These are phyloP conservation scores for Leptura quadrifasciata DNA, from an alignment of 2,888 invertebrate species.

Conservation along the genomic window DNA sequence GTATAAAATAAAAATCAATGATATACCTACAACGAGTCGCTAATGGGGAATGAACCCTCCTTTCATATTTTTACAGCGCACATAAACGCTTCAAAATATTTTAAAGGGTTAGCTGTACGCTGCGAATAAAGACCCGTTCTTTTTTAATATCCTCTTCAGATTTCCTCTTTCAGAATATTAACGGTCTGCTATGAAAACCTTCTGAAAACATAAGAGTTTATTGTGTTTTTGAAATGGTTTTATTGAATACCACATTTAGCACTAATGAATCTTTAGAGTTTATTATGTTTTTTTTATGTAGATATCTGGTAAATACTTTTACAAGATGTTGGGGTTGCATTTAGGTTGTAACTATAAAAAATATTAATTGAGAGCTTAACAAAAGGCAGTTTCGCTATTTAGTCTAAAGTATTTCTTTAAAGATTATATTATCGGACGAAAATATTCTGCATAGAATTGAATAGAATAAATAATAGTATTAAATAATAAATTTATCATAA, in stretches of 20 bases:
- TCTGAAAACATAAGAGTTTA: constrained; percentile 24
- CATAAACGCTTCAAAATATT: constrained; percentile 37
- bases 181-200: constrained; percentile 28
- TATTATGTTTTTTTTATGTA: constrained; percentile 9
- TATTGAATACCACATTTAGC: constrained; percentile 24
- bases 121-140: constrained; percentile 16
- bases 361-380: not conserved
- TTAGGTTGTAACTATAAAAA: not conserved
- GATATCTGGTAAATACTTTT: not conserved
- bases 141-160: constrained; percentile 29
- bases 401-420: not conserved
- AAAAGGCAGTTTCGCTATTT: not conserved
- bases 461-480: too few species aligned
- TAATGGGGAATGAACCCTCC: constrained; percentile 26
- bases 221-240: constrained; percentile 21
- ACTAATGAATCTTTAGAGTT: constrained; percentile 11
- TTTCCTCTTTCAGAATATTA: constrained; percentile 22
- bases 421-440: too few species aligned
- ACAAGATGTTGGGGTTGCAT: not conserved
- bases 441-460: too few species aligned
- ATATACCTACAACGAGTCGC: constrained; percentile 15
- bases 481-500: too few species aligned
- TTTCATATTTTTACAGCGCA: constrained; percentile 27
- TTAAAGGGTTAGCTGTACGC: constrained; percentile 27
- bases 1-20: constrained; percentile 11